These are phyloP conservation scores for Catalaphyllia jardinei DNA, from an alignment of 64 coral and sea anemone species.

Conservation along the genomic window DNA sequence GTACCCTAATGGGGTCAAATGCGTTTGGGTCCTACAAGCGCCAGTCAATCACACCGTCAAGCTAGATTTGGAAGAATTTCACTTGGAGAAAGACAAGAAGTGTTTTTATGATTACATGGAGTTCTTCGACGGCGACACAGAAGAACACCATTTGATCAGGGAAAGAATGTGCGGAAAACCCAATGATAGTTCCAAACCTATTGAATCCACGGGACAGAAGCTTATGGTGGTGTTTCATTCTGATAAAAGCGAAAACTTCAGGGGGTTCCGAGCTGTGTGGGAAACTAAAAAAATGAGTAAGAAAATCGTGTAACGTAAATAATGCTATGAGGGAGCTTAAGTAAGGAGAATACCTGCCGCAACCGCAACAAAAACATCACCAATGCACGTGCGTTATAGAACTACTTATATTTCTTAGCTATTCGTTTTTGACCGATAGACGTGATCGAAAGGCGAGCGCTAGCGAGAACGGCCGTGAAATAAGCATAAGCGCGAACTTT, in stretches of 20 bases:
- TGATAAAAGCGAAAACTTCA: conserved; percentile 48
- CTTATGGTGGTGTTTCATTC: conserved; percentile 66
- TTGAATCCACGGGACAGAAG: conserved; percentile 57
- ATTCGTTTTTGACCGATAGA: too few relatives aligned
- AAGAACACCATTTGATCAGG: neutral
- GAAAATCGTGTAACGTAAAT: too few relatives aligned
- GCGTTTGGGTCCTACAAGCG: conserved; percentile 53
- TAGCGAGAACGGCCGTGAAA: too few relatives aligned
- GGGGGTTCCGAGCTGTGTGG: conserved; percentile 68
- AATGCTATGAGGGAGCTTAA: too few relatives aligned
- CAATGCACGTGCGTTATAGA: too few relatives aligned
- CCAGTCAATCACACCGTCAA: conserved; percentile 62
- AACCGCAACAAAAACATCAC: too few relatives aligned
- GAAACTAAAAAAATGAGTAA: conserved; percentile 12
- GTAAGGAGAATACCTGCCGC: too few relatives aligned
- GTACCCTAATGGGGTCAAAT: conserved; percentile 34
- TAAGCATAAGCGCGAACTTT: too few relatives aligned
- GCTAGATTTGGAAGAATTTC: conserved; percentile 50
- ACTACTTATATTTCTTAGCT: too few relatives aligned
- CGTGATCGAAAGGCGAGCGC: too few relatives aligned
- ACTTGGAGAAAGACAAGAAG: conserved; percentile 84
- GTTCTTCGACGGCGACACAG: conserved; percentile 55
- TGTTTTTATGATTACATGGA: conserved; percentile 88
- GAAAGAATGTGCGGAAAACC: conserved; percentile 21
- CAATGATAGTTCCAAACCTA: neutral